phyloP scores from a whole-genome alignment of 2,113 vertebrate species.

The Apeltes quadracus region DNA sequence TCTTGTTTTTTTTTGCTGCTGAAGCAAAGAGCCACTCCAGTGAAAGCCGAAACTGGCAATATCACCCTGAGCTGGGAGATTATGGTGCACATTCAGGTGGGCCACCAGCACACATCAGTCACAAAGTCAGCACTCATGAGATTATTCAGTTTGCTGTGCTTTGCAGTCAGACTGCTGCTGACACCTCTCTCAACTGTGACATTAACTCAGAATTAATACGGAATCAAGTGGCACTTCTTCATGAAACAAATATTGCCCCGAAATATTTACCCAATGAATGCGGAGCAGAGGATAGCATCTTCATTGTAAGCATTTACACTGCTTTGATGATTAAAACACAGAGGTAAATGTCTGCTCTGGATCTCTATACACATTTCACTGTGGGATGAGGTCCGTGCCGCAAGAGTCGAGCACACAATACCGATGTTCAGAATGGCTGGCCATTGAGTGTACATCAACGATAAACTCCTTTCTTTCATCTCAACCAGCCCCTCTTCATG shows the following conservation, averaged over 20 bases:
- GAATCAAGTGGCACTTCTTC: slow-evolving; percentile 47
- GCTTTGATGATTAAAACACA: slow-evolving; percentile 42
- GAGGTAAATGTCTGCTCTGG: slow-evolving; percentile 18
- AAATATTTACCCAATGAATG: slow-evolving; percentile 44
- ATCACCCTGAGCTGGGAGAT: slow-evolving; percentile 64
- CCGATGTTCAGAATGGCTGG: slow-evolving; percentile 50
- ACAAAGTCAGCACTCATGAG: slow-evolving; percentile 68
- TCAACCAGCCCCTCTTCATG: slow-evolving; percentile 34
- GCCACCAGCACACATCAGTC: slow-evolving; percentile 66
- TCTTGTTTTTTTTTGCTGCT: slow-evolving; percentile 18
- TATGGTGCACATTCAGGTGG: slow-evolving; percentile 66
- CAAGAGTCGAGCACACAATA: slow-evolving; percentile 49
- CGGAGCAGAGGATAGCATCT: slow-evolving; percentile 20
- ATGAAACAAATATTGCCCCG: slow-evolving; percentile 62
- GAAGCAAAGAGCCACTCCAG: slow-evolving; percentile 48
- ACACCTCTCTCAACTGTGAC: slow-evolving; percentile 57
- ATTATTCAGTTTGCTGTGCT: slow-evolving; percentile 69
- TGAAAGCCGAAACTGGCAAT: slow-evolving; percentile 58
- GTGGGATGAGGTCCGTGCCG: slow-evolving; percentile 24
- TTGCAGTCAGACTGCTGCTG: slow-evolving; percentile 62
- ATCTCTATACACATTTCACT: slow-evolving; percentile 3
- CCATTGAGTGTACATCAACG: slow-evolving; percentile 54
- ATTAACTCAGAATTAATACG: slow-evolving; percentile 64
- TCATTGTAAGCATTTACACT: slow-evolving; percentile 41
- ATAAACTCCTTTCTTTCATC: slow-evolving; percentile 60